Percentiles rank a stretch among this genome's conserved stretches.
Evolutionary conservation across 2,113 vertebrate genomes (phyloP).

Genomic region (Aramus guarauna): DNA sequence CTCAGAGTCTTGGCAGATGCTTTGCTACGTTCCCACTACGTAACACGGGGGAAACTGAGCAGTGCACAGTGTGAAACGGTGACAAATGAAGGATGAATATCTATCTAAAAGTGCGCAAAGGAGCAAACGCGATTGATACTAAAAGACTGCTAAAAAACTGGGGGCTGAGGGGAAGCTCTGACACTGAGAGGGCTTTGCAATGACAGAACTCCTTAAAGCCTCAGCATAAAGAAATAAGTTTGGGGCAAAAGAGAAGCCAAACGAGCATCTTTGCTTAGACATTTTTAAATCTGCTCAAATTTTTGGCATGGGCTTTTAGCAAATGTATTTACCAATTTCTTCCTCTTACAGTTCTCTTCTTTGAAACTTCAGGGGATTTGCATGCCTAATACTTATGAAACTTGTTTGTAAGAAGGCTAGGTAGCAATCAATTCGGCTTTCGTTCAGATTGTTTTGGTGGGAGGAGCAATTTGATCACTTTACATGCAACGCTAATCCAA

Average conservation of each 20-base stretch:
- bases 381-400: not conserved
- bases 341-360: not conserved
- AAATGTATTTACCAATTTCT: not conserved
- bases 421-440: not conserved
- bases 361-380: not conserved
- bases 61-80: not conserved
- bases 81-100: not conserved
- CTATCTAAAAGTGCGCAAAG: not conserved
- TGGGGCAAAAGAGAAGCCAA: not conserved
- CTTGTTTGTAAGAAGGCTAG: not conserved
- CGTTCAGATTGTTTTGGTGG: not conserved
- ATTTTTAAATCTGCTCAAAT: not conserved
- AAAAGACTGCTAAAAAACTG: not conserved
- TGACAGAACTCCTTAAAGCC: not conserved
- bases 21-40: not conserved
- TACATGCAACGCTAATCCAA: not conserved
- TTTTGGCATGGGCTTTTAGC: not conserved
- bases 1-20: not conserved
- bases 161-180: not conserved
- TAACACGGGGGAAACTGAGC: not conserved
- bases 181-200: not conserved
- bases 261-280: not conserved
- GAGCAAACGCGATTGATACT: fast-evolving
- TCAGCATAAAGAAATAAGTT: not conserved
- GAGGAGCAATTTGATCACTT: not conserved